These are phyloP conservation scores for Chymomyza procnemis DNA, from an alignment of 2,888 invertebrate species.

Conservation along the genomic window DNA sequence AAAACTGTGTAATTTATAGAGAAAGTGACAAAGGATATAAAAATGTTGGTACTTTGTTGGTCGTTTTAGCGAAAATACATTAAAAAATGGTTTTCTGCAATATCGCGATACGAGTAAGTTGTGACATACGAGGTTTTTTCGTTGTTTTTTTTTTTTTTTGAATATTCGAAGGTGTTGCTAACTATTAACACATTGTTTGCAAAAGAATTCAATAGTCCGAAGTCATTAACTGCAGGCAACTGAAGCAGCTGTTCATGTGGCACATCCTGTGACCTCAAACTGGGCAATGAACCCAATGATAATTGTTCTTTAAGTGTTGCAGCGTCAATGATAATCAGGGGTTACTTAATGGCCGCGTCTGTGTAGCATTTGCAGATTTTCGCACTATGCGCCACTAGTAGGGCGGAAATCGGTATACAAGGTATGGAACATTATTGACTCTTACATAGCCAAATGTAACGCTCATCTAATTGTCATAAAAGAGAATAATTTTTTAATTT, in stretches of 20 bases:
- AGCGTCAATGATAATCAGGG: slow-evolving; percentile 74
- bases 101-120: too few relatives aligned
- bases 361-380: slow-evolving; percentile 31
- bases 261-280: neutral
- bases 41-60: neutral
- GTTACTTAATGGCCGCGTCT: slow-evolving; percentile 59
- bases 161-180: too few relatives aligned
- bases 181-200: too few relatives aligned
- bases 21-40: neutral
- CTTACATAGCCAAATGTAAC: slow-evolving; percentile 95
- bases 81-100: too few relatives aligned
- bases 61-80: too few relatives aligned
- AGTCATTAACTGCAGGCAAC: slow-evolving; percentile 83
- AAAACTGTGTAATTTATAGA: neutral
- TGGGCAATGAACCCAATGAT: neutral
- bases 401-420: slow-evolving; percentile 97
- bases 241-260: slow-evolving; percentile 37
- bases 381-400: slow-evolving; percentile 95
- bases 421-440: slow-evolving; percentile 97
- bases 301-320: slow-evolving; percentile 35
- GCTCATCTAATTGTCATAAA: slow-evolving; percentile 80
- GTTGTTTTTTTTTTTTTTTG: too few relatives aligned
- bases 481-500: neutral
- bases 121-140: too few relatives aligned
- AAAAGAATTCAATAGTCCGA: slow-evolving; percentile 95